Evolutionary conservation across 2,113 vertebrate genomes (phyloP), one percentile per base, ranked within the genome.

Genomic region (Cyanoramphus novaezelandiae): DNA sequence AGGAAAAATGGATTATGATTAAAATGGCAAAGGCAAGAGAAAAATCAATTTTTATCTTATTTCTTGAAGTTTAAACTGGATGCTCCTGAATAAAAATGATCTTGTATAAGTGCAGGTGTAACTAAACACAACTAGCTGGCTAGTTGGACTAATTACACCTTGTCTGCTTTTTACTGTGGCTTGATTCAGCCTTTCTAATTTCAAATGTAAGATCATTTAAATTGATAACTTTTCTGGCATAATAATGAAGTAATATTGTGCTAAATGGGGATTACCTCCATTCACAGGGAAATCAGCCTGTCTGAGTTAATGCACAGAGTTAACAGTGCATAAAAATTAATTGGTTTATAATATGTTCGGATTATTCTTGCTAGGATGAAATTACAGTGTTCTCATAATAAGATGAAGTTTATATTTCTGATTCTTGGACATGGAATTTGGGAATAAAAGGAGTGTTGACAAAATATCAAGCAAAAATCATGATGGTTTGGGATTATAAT

Each of bases 361-460:
- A 72, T 90, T 90, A 59, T 82, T 94, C 70, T 82, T 93, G 75
- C 75, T 92, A 87, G 37, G 52, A 24, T 86, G 31, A 79, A 71
- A 76, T 82, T 55, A 41, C 24, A 68, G 17, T 69, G 17, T 88
- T 94, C 41, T 88, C 7, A 5, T 80, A 78, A 72, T 64, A 82
- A 76, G 37, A 37, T 90, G 37, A 72, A 70, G 31, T 57, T 88
- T 82, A 21, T 74, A 28, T 14, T 90, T 87, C 11, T 65, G 53
- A 65, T 70, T 83, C 55, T 57, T 82, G 20, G 9, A 33, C 29
- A 21, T 71, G 35, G 43, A 60, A 78, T 89, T 89, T 19, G 33
- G 11, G 59, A 83, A 74, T 70, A 70, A 91, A 84, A 78, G 50
- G 21, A 62, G 3, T 27, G n/a, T 21, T 78, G 60, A 81, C 0